Percentiles rank a stretch among this genome's conserved stretches.
Evolutionary conservation across 2,113 vertebrate genomes (phyloP).

Genomic region (Prietella phreatophila): DNA sequence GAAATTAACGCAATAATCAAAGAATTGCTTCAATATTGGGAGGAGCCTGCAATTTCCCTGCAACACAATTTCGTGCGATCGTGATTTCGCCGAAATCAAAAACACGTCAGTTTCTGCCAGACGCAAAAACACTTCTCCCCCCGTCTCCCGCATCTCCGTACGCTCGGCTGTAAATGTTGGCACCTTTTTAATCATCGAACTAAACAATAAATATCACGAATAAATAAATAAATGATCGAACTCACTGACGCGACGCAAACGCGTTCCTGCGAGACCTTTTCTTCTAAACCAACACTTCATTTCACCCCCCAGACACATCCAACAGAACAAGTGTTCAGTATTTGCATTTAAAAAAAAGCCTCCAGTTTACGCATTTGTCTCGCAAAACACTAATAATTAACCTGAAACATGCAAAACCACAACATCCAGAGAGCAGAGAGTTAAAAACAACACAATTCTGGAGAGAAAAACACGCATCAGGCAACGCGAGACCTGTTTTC

Average conservation of each 20-base stretch:
- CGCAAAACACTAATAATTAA: background rate
- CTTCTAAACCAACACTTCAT: background rate
- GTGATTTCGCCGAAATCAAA: too few relatives aligned
- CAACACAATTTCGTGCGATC: too few relatives aligned
- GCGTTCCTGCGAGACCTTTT: background rate
- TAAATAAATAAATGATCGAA: background rate
- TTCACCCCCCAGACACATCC: background rate
- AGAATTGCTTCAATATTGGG: too few relatives aligned
- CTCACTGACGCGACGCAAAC: background rate
- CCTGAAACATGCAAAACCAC: background rate
- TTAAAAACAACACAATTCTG: background rate
- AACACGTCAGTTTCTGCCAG: too few relatives aligned
- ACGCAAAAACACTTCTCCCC: background rate
- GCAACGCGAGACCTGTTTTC: background rate
- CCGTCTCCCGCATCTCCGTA: too few relatives aligned
- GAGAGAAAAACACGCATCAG: background rate
- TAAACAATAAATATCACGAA: background rate
- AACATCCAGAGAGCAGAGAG: background rate
- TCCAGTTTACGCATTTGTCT: background rate
- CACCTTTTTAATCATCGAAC: too few relatives aligned
- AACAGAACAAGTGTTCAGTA: background rate
- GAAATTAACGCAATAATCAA: too few relatives aligned
- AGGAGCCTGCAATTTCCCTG: too few relatives aligned
- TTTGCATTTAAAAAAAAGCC: background rate
- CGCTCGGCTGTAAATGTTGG: too few relatives aligned